phyloP scores from a whole-genome alignment of 2,888 invertebrate genomes.

The Microplitis manilae region DNA sequence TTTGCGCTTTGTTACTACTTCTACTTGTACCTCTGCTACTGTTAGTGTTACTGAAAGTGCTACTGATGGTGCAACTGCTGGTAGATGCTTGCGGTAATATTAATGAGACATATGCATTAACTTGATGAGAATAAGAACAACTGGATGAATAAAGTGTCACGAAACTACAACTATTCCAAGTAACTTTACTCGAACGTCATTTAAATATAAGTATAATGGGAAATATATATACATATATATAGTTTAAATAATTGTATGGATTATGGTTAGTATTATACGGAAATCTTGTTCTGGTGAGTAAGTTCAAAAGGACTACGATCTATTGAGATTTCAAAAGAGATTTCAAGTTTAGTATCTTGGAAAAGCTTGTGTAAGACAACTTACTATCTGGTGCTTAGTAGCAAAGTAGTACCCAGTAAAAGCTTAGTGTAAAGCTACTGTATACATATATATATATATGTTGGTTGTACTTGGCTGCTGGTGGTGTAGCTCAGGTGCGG shows the following conservation, averaged over 20 bases:
- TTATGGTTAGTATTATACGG: background rate
- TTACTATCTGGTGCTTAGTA: background rate
- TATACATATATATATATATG: no score
- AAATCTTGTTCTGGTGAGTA: background rate
- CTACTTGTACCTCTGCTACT: background rate
- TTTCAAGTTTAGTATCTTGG: background rate
- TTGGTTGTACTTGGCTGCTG: background rate
- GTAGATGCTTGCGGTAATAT: background rate
- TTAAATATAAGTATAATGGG: background rate
- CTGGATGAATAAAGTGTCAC: background rate
- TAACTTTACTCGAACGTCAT: background rate
- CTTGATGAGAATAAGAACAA: conserved; percentile 16
- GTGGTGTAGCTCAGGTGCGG: conserved; percentile 14
- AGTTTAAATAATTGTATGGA: background rate
- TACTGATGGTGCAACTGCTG: background rate
- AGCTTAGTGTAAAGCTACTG: background rate
- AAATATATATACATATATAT: background rate
- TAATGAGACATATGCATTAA: conserved; percentile 17
- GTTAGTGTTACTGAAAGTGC: background rate
- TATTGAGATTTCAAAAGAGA: background rate
- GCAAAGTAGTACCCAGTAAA: background rate
- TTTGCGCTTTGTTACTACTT: background rate
- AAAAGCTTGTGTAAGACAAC: background rate
- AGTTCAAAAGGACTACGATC: background rate
- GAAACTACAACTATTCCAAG: background rate